Base-by-base conservation (phyloP, 2,113 vertebrate genomes). In the Sciurus niger region DNA sequence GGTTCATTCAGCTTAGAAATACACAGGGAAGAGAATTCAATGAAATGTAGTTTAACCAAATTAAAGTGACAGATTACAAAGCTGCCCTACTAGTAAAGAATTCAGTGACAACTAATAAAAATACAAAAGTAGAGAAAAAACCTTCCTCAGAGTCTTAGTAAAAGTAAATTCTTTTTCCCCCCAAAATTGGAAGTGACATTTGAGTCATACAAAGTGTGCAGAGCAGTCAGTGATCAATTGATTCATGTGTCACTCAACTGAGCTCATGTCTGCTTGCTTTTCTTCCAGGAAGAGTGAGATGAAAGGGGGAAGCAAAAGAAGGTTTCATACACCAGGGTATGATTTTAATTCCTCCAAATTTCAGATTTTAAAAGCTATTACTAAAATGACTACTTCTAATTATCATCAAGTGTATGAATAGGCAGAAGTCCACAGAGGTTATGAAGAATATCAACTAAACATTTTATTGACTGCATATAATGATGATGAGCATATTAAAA, bases 11-110 rank as follows among this genome's bases (percentile, higher is more conserved):
- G 8, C 25, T 4, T 12, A 92, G 9, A 73, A 72, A 63, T 6
- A 60, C 6, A 78, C 8, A n/a, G 0, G 0, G 10, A 30, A 37
- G 14, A 1, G 3, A 43, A 37, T 28, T 84, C 17, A 70, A 0
- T 13, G 30, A 67, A 73, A 25, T 3, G 3, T n/a, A 30, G 25
- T 77, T 67, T 67, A 34, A 30, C 5, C 6, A 79, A 77, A 28
- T 46, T 46, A 91, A 46, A 51, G 0, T 25, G 43, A 32, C 46
- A 46, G 4, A 46, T 58, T 83, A 32, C 13, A 90, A 76, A 68
- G 24, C 12, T 68, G 48, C 2, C 37, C 28, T 1, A n/a, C 12
- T 25, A 67, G 14, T 18, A 70, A 40, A 43, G n/a, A 63, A 12
- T 53, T 74, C 65, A 74, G 24, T 22, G 10, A 58, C 11, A n/a